phyloP scores from a whole-genome alignment of 2,888 invertebrate genomes.

The Papilio gigon region DNA sequence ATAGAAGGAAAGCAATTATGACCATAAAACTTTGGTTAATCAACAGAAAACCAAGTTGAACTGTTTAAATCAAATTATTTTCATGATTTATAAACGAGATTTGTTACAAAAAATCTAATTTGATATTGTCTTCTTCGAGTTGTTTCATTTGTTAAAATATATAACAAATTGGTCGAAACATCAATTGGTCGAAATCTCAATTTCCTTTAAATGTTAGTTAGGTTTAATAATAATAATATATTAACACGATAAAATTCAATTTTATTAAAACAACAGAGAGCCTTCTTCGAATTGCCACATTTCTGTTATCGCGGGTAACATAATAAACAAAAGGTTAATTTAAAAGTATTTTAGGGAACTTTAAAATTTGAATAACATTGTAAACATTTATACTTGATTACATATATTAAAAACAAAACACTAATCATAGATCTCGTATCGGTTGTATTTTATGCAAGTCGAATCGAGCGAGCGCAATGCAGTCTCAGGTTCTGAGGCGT shows the following conservation, averaged over 20 bases:
- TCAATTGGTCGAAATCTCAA: too few relatives aligned
- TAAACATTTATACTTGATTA: background rate
- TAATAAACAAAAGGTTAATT: too few relatives aligned
- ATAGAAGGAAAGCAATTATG: background rate
- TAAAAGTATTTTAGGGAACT: background rate
- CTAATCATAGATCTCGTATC: background rate
- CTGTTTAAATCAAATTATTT: slow-evolving; percentile 29
- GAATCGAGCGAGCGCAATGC: slow-evolving; percentile 12
- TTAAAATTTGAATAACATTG: background rate
- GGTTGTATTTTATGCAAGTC: slow-evolving; percentile 18
- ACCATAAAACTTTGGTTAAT: background rate
- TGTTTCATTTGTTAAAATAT: slow-evolving; percentile 26
- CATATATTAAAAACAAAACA: background rate
- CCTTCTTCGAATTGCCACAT: background rate
- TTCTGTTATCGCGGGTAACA: too few relatives aligned
- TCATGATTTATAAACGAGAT: slow-evolving; percentile 24
- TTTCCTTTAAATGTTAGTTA: background rate
- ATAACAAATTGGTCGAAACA: slow-evolving; percentile 26
- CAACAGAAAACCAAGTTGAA: slow-evolving; percentile 14
- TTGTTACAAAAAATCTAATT: slow-evolving; percentile 27
- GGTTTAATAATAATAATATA: background rate
- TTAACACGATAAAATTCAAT: background rate
- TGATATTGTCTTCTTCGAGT: background rate
- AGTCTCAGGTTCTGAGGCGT: slow-evolving; percentile 14
- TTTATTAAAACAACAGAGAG: background rate